Evolutionary conservation across 2,888 invertebrate species (phyloP), one percentile per base, ranked within the genome.

Genomic region (Uloborus plumipes): DNA sequence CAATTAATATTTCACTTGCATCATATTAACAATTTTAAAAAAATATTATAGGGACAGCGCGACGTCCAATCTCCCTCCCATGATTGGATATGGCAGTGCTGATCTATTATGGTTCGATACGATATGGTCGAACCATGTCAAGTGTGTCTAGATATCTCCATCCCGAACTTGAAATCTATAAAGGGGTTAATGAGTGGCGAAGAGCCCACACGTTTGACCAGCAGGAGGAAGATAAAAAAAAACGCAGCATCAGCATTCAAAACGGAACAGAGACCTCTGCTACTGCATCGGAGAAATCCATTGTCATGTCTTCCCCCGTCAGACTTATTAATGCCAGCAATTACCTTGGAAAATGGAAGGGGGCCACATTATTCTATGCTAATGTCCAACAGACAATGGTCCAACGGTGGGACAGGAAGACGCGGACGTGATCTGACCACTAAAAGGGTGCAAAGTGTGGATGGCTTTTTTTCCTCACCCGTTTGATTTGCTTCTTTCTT

Each of bases 361-460:
- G 74, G 74, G 74, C 74, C 80, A 64, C 69, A 64, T 62, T 62
- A 80, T 80, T 80, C 80, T 80, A 80, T 80, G 80, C 80, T 80
- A 80, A 80, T 80, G 73, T 26, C 59, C 50, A 51, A 53, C 61
- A 69, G 73, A 74, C 79, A 73, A 79, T 73, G 67, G 73, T 13
- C 65, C 55, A 18, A 61, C 62, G 61, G 62, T 64, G 77, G 70
- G 69, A 80, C 80, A 80, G 80, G 80, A 80, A 80, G 80, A 65
- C 18, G 74, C 14, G 74, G 74, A 80, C 80, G 80, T 80, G 80
- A 69, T 69, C 53, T n/a, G 80, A 74, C 49, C 65, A 61, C 26
- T 70, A 74, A 70, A 70, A 47, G 50, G 78, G 66, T 64, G 49
- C 78, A 58, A 67, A 58, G 39, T 39, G 39, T 39, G 39, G 49